These are phyloP conservation scores for Notocelia uddmanniana DNA, from an alignment of 2,888 invertebrate genomes.

Conservation along the genomic window DNA sequence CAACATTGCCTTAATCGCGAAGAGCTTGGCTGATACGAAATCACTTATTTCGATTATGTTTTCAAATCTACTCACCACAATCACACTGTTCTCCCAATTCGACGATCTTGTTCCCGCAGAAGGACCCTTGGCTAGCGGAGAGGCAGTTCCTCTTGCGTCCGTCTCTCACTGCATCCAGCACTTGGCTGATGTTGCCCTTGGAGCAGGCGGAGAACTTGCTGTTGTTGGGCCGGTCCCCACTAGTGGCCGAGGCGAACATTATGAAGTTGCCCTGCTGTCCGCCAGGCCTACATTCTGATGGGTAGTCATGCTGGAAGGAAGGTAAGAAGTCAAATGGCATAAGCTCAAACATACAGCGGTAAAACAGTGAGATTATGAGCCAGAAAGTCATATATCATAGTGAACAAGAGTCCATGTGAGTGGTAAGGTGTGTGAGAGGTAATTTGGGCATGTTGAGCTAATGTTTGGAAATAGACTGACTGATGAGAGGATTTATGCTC, in stretches of 20 bases:
- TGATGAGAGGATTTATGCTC: no score
- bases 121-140: constrained; percentile 94
- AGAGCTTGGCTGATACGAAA: constrained; percentile 83
- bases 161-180: constrained; percentile 96
- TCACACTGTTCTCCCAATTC: constrained; percentile 99
- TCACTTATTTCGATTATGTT: no score
- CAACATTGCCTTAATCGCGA: no score
- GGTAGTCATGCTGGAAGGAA: constrained; percentile 94
- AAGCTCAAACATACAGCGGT: no score
- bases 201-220: constrained; percentile 98
- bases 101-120: constrained; percentile 99
- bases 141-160: constrained; percentile 97
- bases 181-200: constrained; percentile 97
- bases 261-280: constrained; percentile 98
- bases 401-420: no score
- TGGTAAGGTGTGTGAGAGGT: no score
- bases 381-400: no score
- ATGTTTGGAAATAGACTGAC: no score
- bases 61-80: constrained; percentile 85
- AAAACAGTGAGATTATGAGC: no score
- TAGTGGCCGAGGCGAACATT: constrained; percentile 99
- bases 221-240: constrained; percentile 99
- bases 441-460: no score
- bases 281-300: constrained; percentile 95
- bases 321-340: constrained; percentile 23